Conservation (phyloP, 2,888 invertebrate genomes). For the Pseudococcus jackbeardsleyi region DNA sequence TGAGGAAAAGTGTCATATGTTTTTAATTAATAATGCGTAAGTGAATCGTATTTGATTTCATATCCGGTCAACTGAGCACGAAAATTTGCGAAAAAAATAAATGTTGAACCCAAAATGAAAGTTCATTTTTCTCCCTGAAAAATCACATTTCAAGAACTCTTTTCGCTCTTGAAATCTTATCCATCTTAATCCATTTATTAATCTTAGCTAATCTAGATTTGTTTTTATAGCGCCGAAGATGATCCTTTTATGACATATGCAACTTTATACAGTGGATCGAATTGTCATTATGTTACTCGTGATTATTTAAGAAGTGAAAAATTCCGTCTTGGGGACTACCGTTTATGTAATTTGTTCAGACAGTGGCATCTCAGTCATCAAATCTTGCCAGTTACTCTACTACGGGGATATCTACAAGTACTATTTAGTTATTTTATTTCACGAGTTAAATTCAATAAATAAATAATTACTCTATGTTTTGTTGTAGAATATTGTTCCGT, state of each 20-base stretch:
- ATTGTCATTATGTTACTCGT: constrained; percentile 81
- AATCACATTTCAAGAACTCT: too few relatives aligned
- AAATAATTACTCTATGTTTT: not conserved
- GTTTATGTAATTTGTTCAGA: constrained; percentile 76
- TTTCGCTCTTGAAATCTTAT: too few relatives aligned
- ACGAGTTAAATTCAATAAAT: not conserved
- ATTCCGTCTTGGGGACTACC: constrained; percentile 75
- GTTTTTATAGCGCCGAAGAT: constrained; percentile 78
- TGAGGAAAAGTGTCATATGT: constrained; percentile 69
- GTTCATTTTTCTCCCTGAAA: too few relatives aligned
- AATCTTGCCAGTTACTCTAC: constrained; percentile 49
- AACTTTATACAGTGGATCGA: constrained; percentile 79
- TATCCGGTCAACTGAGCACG: too few relatives aligned
- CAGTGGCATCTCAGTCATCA: constrained; percentile 86
- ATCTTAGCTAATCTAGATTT: not conserved
- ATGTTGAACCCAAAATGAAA: too few relatives aligned
- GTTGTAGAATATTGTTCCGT: not conserved
- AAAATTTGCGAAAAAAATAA: too few relatives aligned
- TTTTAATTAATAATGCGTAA: constrained; percentile 79
- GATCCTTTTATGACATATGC: constrained; percentile 89
- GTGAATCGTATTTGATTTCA: constrained; percentile 68
- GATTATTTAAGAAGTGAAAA: constrained; percentile 85
- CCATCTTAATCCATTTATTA: not conserved
- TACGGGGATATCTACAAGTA: not conserved
- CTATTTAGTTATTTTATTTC: not conserved